phyloP scores from a whole-genome alignment of 2,888 invertebrate genomes.

The Pilophorus perplexus region DNA sequence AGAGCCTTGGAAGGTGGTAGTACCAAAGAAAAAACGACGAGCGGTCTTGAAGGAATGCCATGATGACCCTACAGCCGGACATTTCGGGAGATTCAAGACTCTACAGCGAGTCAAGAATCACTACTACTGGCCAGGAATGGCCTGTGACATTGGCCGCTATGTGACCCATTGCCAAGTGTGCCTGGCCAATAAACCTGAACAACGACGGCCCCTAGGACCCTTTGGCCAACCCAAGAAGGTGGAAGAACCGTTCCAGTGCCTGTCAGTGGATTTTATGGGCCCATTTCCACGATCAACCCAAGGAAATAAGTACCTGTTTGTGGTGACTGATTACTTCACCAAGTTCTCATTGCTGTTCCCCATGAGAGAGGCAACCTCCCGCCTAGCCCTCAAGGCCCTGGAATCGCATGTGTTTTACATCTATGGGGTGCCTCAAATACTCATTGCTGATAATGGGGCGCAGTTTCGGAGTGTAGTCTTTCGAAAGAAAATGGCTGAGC shows the following conservation, averaged over 20 bases:
- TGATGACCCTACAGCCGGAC: constrained; percentile 3
- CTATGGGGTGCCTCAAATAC: no score
- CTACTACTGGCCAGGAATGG: constrained; percentile 11
- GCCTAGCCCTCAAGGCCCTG: no score
- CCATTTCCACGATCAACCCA: background rate
- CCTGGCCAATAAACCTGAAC: background rate
- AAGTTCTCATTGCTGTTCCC: background rate
- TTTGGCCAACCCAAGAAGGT: background rate
- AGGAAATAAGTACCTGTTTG: background rate
- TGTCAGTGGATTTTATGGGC: background rate
- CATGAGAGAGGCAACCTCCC: no score
- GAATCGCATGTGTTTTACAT: no score
- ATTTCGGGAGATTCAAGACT: constrained; percentile 10
- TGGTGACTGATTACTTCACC: background rate
- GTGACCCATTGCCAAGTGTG: background rate
- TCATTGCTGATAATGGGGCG: no score
- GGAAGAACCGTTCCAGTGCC: background rate
- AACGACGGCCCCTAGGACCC: background rate
- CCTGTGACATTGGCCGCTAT: background rate
- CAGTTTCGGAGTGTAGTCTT: no score
- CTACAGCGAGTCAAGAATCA: background rate
- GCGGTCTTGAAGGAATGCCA: background rate
- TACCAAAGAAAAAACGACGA: background rate
- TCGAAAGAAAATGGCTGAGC: no score
- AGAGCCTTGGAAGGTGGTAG: background rate